These are phyloP conservation scores for Malacoctenus gilli DNA, from an alignment of 2,797 vertebrate species.

Conservation along the genomic window DNA sequence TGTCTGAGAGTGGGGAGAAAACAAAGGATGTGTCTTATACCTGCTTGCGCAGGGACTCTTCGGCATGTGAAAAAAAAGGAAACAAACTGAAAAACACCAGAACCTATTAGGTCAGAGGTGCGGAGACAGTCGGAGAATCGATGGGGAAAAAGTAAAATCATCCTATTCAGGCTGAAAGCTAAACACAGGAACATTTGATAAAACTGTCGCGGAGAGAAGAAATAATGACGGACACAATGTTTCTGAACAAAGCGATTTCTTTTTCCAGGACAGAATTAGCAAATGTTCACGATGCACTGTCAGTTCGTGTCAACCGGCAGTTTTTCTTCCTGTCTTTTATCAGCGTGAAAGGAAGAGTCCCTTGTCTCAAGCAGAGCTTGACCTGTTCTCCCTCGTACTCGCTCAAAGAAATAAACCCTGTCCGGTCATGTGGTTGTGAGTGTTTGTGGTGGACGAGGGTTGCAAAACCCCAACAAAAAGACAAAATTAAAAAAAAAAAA, in stretches of 20 bases:
- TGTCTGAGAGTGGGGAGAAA: slow-evolving; percentile 78
- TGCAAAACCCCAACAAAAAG: slow-evolving; percentile 46
- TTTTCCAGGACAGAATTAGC: slow-evolving; percentile 24
- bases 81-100: slow-evolving; percentile 9
- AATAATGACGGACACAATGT: slow-evolving; percentile 1
- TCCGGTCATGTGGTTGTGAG: slow-evolving; percentile 21
- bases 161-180: slow-evolving; percentile 15
- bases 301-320: slow-evolving; percentile 6
- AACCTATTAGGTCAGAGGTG: background rate
- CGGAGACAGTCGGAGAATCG: slow-evolving; percentile 2
- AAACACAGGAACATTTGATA: slow-evolving; percentile 12
- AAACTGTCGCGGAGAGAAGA: slow-evolving; percentile 16
- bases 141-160: slow-evolving; percentile 19
- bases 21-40: slow-evolving; percentile 73
- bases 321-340: slow-evolving; percentile 25
- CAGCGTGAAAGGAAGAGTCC: slow-evolving; percentile 34
- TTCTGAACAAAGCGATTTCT: background rate
- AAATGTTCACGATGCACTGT: background rate
- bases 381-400: slow-evolving; percentile 71
- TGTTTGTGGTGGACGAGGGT: slow-evolving; percentile 43
- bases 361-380: slow-evolving; percentile 41
- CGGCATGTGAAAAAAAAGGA: slow-evolving; percentile 9
- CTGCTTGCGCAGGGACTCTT: slow-evolving; percentile 67
- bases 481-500: slow-evolving; percentile 28
- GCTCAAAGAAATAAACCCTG: slow-evolving; percentile 79